Evolutionary conservation across 2,797 vertebrate genomes (phyloP).

Genomic region (Rhinogobio ventralis): DNA sequence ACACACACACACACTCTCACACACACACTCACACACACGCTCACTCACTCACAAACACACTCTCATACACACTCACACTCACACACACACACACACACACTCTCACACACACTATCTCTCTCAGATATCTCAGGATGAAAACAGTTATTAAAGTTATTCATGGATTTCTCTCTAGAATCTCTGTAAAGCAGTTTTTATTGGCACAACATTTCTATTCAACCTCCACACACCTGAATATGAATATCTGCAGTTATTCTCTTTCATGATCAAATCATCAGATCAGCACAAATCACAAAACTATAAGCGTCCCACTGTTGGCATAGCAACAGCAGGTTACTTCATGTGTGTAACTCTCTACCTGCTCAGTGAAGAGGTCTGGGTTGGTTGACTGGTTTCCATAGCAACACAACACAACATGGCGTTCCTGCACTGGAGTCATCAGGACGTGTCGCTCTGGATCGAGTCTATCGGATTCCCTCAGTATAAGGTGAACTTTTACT

Average conservation of each 20-base stretch:
- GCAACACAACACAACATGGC: constrained; percentile 71
- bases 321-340: constrained; percentile 84
- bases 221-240: background rate
- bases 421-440: constrained; percentile 80
- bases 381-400: constrained; percentile 68
- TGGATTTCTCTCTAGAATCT: too few relatives aligned
- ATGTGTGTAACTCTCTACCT: constrained; percentile 76
- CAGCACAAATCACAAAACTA: constrained; percentile 2
- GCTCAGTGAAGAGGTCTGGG: background rate
- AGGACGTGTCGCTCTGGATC: constrained; percentile 85
- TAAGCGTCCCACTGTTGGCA: constrained; percentile 94
- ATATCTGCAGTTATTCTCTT: background rate
- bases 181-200: too few relatives aligned
- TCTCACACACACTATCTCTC: too few relatives aligned
- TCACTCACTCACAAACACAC: too few relatives aligned
- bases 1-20: too few relatives aligned
- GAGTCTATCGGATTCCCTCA: constrained; percentile 84
- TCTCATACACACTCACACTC: too few relatives aligned
- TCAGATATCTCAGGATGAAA: too few relatives aligned
- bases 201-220: too few relatives aligned
- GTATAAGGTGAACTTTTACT: constrained; percentile 74
- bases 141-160: too few relatives aligned
- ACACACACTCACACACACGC: too few relatives aligned
- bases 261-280: background rate
- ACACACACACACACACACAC: too few relatives aligned